Percentiles rank a stretch among this genome's conserved stretches.
phyloP scores from a whole-genome alignment of 2,888 invertebrate species.

The Mesodorylaimus sp. region DNA sequence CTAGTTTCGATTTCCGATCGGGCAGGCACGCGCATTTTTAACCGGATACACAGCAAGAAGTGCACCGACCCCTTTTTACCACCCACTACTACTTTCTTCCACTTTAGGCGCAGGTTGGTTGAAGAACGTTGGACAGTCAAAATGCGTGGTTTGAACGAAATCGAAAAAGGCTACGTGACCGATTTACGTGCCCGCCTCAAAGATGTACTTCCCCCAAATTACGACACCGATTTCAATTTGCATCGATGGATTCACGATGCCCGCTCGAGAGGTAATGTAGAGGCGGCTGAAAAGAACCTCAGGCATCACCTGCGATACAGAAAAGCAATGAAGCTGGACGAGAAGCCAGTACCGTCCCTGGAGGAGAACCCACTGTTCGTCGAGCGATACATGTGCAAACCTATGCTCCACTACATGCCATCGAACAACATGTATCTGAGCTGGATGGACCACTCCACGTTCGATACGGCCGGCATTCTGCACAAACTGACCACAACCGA shows the following conservation, averaged over 20 bases:
- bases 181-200: not conserved
- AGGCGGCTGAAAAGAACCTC: conserved; percentile 20
- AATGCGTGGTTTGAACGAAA: too few species aligned
- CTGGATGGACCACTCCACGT: conserved; percentile 26
- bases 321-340: conserved; percentile 16
- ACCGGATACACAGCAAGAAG: too few species aligned
- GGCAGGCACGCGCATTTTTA: too few species aligned
- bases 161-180: too few species aligned
- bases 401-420: conserved; percentile 17
- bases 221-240: conserved; percentile 28
- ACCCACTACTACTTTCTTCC: too few species aligned
- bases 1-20: too few species aligned
- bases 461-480: conserved; percentile 25
- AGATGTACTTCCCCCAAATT: conserved; percentile 13
- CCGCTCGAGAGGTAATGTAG: conserved; percentile 19
- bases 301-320: conserved; percentile 25
- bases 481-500: conserved; percentile 22
- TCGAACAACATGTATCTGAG: conserved; percentile 23
- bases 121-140: too few species aligned
- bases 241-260: conserved; percentile 26
- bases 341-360: conserved; percentile 16
- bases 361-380: conserved; percentile 25
- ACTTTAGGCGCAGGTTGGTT: too few species aligned
- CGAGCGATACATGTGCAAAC: conserved; percentile 22
- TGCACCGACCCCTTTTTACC: too few species aligned